Evolutionary conservation across 2,113 vertebrate species (phyloP).

Genomic region (Alexandromys fortis): DNA sequence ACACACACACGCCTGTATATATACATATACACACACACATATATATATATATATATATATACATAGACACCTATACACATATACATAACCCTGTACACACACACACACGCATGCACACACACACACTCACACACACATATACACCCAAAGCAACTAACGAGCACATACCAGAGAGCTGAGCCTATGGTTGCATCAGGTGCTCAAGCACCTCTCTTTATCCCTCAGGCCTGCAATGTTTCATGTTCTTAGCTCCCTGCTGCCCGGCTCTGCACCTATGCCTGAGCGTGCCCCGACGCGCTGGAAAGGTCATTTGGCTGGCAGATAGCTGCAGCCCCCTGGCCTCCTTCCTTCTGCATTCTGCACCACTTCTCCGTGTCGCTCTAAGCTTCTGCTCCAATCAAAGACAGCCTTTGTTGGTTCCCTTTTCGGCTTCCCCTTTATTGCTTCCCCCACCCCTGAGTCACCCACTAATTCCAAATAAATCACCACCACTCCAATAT

Average conservation of each 20-base stretch:
- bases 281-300: neutral
- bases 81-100: neutral
- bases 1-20: neutral
- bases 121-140: neutral
- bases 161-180: neutral
- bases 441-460: too few species aligned
- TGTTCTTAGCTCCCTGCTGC: neutral
- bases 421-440: neutral
- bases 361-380: neutral
- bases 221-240: neutral
- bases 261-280: neutral
- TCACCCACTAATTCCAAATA: neutral
- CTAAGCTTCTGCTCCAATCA: neutral
- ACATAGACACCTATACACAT: neutral
- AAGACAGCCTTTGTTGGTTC: neutral
- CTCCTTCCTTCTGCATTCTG: neutral
- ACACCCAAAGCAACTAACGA: neutral
- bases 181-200: neutral
- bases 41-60: neutral
- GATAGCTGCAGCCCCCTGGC: neutral
- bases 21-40: neutral
- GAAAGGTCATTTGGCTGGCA: neutral
- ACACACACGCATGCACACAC: neutral
- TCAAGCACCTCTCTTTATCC: neutral
- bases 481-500: constrained; percentile 24